Evolutionary conservation across 2,113 vertebrate genomes (phyloP).

Genomic region (Cettia cetti): DNA sequence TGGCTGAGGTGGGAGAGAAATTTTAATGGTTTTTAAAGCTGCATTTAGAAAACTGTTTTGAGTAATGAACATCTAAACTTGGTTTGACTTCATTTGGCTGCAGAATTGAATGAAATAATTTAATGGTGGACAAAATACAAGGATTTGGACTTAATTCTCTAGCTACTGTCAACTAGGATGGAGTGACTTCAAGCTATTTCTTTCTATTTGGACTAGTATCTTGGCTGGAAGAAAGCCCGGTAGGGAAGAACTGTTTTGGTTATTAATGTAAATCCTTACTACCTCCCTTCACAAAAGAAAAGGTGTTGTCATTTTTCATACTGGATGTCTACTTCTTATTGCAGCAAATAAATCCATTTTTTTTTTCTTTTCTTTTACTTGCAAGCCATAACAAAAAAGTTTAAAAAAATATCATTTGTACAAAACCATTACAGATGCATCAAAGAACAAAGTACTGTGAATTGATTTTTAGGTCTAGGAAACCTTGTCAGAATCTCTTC

Average conservation of each 20-base stretch:
- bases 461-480: not conserved
- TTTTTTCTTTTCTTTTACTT: not conserved
- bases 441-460: not conserved
- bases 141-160: constrained; percentile 17
- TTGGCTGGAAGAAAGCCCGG: not conserved
- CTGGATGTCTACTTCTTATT: not conserved
- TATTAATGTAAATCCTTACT: constrained; percentile 40
- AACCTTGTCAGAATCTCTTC: not conserved
- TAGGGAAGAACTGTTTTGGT: not conserved
- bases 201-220: not conserved
- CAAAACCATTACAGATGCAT: not conserved
- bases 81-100: not conserved
- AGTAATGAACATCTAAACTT: not conserved
- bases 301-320: not conserved
- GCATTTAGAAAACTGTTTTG: not conserved
- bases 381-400: not conserved
- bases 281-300: constrained; percentile 22
- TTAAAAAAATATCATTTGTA: not conserved
- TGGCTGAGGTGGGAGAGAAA: not conserved
- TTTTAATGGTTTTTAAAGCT: not conserved
- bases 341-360: not conserved
- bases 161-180: not conserved
- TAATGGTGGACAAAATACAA: not conserved
- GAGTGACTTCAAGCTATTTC: constrained; percentile 17
- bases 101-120: not conserved